Evolutionary conservation across 2,113 vertebrate species (phyloP).

Genomic region (Cyprinus carpio): DNA sequence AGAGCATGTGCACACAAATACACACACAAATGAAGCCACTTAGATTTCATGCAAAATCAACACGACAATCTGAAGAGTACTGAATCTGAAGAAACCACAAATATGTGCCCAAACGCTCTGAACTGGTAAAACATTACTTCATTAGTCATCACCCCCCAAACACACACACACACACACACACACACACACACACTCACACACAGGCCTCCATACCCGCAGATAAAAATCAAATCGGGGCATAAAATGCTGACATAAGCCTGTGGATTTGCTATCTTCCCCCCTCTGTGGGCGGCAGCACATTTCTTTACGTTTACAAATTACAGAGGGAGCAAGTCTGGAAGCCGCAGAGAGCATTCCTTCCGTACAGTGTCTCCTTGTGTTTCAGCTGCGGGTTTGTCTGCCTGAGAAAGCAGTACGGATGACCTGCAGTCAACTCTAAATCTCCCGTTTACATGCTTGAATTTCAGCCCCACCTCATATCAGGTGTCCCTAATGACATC

Average conservation of each 20-base stretch:
- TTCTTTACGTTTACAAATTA: conserved; percentile 81
- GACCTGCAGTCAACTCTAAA: conserved; percentile 42
- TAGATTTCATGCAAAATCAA: conserved; percentile 1
- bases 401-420: conserved; percentile 36
- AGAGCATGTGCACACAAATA: not conserved
- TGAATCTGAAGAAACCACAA: conserved; percentile 12
- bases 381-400: conserved; percentile 66
- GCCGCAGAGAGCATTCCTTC: conserved; percentile 79
- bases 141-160: conserved; percentile 3
- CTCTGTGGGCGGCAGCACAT: conserved; percentile 68
- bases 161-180: conserved; percentile 2
- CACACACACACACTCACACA: not conserved
- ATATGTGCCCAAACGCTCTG: conserved; percentile 6
- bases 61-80: not conserved
- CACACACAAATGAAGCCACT: not conserved
- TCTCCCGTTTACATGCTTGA: conserved; percentile 30
- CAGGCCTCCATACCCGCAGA: conserved; percentile 18
- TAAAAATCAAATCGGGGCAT: conserved; percentile 33
- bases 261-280: conserved; percentile 51
- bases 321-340: conserved; percentile 75
- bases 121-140: conserved; percentile 27
- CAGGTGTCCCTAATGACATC: conserved; percentile 34
- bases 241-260: conserved; percentile 43
- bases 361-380: conserved; percentile 77
- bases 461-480: conserved; percentile 33